phyloP scores from a whole-genome alignment of 37 sponge, comb jelly and placozoan genomes.

The Petrosia ficiformis region DNA sequence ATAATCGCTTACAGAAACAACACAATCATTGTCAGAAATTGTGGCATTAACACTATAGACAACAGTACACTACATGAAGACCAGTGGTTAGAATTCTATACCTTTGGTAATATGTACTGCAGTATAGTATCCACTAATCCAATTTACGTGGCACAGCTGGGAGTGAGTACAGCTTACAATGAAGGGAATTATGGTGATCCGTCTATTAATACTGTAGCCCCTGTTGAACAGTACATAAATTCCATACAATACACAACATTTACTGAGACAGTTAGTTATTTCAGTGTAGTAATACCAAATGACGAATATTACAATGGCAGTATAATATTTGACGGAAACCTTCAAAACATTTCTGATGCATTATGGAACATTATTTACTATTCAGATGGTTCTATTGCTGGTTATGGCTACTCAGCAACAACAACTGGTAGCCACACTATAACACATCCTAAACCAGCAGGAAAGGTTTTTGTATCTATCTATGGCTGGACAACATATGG shows the following conservation, averaged over 20 bases:
- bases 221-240: constrained; percentile 8
- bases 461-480: constrained; percentile 2
- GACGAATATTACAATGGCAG: constrained; percentile 1
- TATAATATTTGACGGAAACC: neutral
- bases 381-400: neutral
- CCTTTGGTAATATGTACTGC: neutral
- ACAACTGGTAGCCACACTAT: neutral
- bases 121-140: constrained; percentile 1
- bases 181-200: constrained; percentile 14
- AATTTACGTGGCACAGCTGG: constrained; percentile 3
- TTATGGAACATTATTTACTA: neutral
- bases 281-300: neutral
- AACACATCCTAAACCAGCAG: neutral
- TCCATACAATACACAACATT: neutral
- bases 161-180: neutral
- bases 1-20: neutral
- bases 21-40: neutral
- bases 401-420: constrained; percentile 11
- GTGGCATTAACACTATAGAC: neutral
- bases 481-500: constrained; percentile 10
- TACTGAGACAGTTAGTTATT: neutral
- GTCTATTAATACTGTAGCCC: constrained; percentile 8
- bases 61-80: neutral
- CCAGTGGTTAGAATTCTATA: neutral
- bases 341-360: neutral